Evolutionary conservation across 1,140 invertebrate genomes (phyloP).

Genomic region (Zaprionus capensis): DNA sequence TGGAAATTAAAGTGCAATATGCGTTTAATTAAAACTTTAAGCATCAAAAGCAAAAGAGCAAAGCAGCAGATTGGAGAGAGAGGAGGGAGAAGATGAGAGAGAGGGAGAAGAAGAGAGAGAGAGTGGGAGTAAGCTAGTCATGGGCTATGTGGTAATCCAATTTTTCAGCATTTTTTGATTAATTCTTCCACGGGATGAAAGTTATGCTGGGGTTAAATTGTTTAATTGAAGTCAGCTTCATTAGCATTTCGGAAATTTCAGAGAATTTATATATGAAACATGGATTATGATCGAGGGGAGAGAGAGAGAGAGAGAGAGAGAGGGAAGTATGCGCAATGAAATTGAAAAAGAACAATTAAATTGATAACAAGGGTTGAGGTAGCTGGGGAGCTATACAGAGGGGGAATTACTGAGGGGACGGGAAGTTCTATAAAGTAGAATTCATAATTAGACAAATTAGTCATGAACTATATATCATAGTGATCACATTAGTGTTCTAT

Average conservation of each 20-base stretch:
- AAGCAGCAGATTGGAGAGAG: not conserved
- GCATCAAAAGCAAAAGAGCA: conserved; percentile 1
- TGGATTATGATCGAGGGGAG: conserved; percentile 10
- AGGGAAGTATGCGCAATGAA: not conserved
- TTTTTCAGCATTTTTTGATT: conserved; percentile 27
- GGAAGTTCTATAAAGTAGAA: not conserved
- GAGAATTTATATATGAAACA: conserved; percentile 28
- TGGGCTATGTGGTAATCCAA: conserved; percentile 20
- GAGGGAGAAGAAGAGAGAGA: not conserved
- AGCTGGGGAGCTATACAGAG: not conserved
- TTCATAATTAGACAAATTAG: not conserved
- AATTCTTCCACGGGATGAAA: not conserved
- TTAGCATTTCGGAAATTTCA: conserved; percentile 26
- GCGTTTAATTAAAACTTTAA: conserved; percentile 80
- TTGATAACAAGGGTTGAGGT: not conserved
- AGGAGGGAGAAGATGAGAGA: not conserved
- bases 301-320: not conserved
- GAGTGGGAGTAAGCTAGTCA: not conserved
- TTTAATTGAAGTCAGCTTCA: conserved; percentile 29
- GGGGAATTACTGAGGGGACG: not conserved
- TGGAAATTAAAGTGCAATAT: conserved; percentile 75
- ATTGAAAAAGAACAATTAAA: not conserved
- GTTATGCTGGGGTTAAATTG: conserved; percentile 39
- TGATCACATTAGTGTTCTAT: not conserved
- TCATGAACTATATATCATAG: not conserved